Evolutionary conservation across 2,797 vertebrate genomes (phyloP), one percentile per base, ranked within the genome.

Genomic region (Sarcophilus harrisii): DNA sequence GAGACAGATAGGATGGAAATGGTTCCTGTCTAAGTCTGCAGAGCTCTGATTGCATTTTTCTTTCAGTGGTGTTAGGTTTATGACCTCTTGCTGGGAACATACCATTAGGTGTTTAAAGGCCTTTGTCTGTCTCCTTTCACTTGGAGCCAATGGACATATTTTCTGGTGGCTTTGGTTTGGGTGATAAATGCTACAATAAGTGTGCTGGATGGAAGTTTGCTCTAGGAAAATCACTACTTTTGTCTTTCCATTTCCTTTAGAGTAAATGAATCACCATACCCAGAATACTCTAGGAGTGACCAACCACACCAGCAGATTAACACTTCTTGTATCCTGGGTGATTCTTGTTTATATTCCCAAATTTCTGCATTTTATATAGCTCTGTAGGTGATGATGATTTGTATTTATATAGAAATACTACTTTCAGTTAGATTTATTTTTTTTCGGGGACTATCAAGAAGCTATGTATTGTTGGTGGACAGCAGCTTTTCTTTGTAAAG

Each of bases 91-190:
- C 98, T 94, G 57, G 94, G 93, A 96, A 98, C 97, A 96, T 96
- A 95, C 96, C 97, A 4, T 98, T 97, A 97, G 97, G 96, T 96
- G 92, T 97, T 97, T 95, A 96, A 95, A 97, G 97, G 95, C 97
- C 93, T 97, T 97, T 97, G 97, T 98, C 97, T 98, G 96, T 94
- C 95, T 98, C 97, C 94, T 97, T 98, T 98, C 97, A 73, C 96
- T 97, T 98, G 93, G 93, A 96, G 97, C 96, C 95, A 93, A 62
- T 97, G 90, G 97, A 92, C 91, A 95, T 98, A 93, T 98, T 96
- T 91, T 97, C 52, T 94, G 95, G 94, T 96, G 93, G 92, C 90
- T 98, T 95, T 97, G 95, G 97, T 96, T 0, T 96, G 95, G 98
- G 97, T 98, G 97, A 98, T 97, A 96, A 98, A 97, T 87, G 55